These are phyloP conservation scores for Xestia c-nigrum DNA, from an alignment of 2,888 invertebrate genomes.

Conservation along the genomic window DNA sequence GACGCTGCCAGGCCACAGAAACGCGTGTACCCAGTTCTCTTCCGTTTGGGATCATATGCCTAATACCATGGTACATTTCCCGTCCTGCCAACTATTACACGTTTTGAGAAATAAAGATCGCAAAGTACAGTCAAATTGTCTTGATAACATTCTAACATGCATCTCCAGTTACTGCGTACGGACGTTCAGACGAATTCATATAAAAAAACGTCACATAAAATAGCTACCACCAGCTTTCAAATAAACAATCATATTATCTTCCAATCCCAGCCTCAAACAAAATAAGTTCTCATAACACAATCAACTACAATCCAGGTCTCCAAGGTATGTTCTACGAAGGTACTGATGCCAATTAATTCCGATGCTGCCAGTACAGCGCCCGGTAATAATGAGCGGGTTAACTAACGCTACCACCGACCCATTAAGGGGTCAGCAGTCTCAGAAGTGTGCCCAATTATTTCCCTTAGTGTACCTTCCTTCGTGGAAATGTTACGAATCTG, in stretches of 20 bases:
- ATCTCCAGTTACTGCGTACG: no score
- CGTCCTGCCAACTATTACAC: no score
- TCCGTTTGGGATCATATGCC: no score
- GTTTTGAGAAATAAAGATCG: no score
- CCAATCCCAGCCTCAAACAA: constrained; percentile 12
- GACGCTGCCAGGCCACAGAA: no score
- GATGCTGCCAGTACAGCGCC: constrained; percentile 56
- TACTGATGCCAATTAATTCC: constrained; percentile 56
- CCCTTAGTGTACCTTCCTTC: constrained; percentile 29
- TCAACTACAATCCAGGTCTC: constrained; percentile 28
- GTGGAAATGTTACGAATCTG: constrained; percentile 36
- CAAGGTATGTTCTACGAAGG: constrained; percentile 35
- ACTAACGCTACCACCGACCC: constrained; percentile 60
- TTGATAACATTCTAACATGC: no score
- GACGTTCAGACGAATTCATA: not conserved
- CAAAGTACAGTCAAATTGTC: no score
- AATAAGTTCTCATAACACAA: constrained; percentile 14
- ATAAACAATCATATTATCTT: constrained; percentile 8
- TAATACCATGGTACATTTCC: no score
- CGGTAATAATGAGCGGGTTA: constrained; percentile 69
- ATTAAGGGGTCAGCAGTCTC: constrained; percentile 69
- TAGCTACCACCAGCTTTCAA: not conserved
- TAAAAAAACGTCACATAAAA: not conserved
- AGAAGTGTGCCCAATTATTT: constrained; percentile 72
- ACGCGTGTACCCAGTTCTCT: no score